These are phyloP conservation scores for Ophiodon elongatus DNA, from an alignment of 2,113 vertebrate genomes.

Conservation along the genomic window DNA sequence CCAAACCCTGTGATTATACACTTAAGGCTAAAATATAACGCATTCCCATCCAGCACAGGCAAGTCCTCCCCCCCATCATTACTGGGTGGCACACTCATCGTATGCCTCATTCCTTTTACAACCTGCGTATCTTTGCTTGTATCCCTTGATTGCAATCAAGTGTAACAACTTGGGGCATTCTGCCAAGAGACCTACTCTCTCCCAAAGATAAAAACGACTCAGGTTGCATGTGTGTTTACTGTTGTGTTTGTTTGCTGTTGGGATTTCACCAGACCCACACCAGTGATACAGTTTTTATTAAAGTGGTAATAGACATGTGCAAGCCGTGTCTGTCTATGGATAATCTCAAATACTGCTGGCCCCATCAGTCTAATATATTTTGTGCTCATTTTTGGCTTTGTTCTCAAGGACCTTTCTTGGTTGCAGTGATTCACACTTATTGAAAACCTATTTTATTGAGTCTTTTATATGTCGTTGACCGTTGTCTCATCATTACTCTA, in stretches of 20 bases:
- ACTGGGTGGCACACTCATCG: constrained; percentile 47
- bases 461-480: background rate
- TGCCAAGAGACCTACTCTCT: background rate
- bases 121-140: constrained; percentile 1
- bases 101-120: constrained; percentile 25
- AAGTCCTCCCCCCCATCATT: constrained; percentile 58
- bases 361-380: background rate
- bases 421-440: background rate
- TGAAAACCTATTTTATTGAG: background rate
- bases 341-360: background rate
- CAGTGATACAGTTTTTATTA: background rate
- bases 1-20: constrained; percentile 82
- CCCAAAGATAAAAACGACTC: background rate
- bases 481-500: background rate
- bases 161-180: constrained; percentile 6
- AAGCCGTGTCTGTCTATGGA: background rate
- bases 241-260: background rate
- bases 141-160: constrained; percentile 37
- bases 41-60: constrained; percentile 78
- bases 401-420: background rate
- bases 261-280: constrained; percentile 6
- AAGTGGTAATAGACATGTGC: background rate
- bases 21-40: constrained; percentile 80
- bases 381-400: background rate
- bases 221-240: background rate